A percentile compares a stretch with the other conserved stretches of the same genome.
Conservation (phyloP, 2,888 invertebrate genomes). For the Orchesella flavescens region DNA sequence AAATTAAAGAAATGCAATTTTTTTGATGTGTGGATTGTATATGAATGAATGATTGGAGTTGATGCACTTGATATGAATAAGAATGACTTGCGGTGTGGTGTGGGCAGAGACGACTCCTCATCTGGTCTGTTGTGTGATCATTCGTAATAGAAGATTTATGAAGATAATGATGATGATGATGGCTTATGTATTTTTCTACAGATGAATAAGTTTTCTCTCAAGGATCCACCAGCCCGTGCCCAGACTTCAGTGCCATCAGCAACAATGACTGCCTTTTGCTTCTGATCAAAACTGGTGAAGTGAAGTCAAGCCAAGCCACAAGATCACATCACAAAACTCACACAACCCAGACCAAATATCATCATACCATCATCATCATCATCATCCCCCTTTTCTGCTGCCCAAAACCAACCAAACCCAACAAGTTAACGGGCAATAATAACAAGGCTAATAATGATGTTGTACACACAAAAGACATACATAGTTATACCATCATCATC, state of each 20-base stretch:
- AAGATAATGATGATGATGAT: slow-evolving; percentile 21
- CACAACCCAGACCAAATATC: slow-evolving; percentile 22
- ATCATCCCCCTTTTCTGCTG: not conserved
- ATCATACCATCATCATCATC: no score
- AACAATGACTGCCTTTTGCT: not conserved
- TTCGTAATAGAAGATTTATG: slow-evolving; percentile 16
- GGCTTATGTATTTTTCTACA: slow-evolving; percentile 29
- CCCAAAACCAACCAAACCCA: no score
- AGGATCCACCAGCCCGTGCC: slow-evolving; percentile 63
- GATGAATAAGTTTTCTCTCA: slow-evolving; percentile 57
- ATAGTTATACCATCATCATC: not conserved
- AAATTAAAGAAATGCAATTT: not conserved
- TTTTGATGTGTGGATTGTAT: not conserved
- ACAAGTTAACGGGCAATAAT: not conserved
- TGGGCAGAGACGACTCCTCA: not conserved
- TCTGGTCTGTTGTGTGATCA: not conserved
- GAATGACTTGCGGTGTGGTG: not conserved
- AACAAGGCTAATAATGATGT: not conserved
- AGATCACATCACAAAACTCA: slow-evolving; percentile 19
- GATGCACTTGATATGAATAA: not conserved
- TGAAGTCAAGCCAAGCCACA: not conserved
- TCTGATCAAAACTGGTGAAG: no score
- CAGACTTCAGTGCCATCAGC: slow-evolving; percentile 55
- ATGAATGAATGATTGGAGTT: no score
- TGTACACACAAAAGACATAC: not conserved